Evolutionary conservation across 37 sponge, comb jelly and placozoan species (phyloP).

Genomic region (Amphimedon queenslandica): DNA sequence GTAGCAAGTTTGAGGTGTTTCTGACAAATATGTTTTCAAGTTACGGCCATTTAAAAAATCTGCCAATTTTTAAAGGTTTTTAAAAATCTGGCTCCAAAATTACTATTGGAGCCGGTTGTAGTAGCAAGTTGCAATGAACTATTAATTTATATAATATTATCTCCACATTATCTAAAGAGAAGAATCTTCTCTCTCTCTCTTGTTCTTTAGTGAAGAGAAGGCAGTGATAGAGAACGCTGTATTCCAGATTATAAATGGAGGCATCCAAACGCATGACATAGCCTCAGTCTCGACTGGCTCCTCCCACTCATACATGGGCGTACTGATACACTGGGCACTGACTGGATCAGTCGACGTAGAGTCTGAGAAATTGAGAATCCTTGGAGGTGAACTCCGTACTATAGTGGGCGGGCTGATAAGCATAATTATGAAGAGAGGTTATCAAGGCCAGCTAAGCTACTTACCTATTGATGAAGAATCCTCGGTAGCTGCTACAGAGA

Average conservation of each 20-base stretch:
- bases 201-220: too few species aligned
- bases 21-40: too few species aligned
- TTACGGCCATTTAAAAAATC: too few species aligned
- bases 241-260: conserved; percentile 71
- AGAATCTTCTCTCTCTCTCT: too few species aligned
- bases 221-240: too few species aligned
- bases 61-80: too few species aligned
- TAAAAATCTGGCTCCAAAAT: too few species aligned
- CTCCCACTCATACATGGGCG: conserved; percentile 41
- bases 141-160: too few species aligned
- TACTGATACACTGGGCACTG: conserved; percentile 75
- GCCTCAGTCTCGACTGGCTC: conserved; percentile 42
- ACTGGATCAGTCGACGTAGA: conserved; percentile 87
- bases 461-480: background rate
- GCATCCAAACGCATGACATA: conserved; percentile 52
- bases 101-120: too few species aligned
- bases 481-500: background rate
- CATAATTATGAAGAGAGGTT: background rate
- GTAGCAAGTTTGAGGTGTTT: too few species aligned
- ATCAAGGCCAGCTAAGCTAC: background rate
- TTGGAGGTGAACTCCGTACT: conserved; percentile 71
- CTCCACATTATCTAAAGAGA: too few species aligned
- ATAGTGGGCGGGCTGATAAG: conserved; percentile 21
- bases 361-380: conserved; percentile 78
- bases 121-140: too few species aligned